These are phyloP conservation scores for Machimus atricapillus DNA, from an alignment of 2,888 invertebrate genomes.

Conservation along the genomic window DNA sequence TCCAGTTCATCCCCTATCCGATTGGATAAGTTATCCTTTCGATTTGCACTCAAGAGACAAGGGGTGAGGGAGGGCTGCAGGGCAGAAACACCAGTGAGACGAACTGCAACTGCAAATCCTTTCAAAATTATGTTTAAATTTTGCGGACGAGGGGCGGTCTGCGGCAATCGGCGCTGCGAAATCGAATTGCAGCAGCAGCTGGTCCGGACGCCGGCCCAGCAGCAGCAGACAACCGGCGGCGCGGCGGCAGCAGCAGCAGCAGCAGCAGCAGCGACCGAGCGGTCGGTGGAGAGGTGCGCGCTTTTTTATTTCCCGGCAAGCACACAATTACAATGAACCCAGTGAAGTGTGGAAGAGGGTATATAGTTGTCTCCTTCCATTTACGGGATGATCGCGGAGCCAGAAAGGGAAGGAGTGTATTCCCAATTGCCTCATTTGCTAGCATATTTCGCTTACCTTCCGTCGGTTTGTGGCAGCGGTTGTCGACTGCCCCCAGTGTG, in stretches of 20 bases:
- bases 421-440: neutral
- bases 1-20: neutral
- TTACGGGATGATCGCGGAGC: fast-evolving
- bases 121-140: too few relatives aligned
- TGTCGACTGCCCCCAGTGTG: neutral
- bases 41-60: neutral
- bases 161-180: neutral
- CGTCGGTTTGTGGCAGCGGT: neutral
- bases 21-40: neutral
- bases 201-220: too few relatives aligned
- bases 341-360: neutral
- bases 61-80: neutral
- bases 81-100: neutral
- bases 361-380: neutral
- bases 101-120: neutral
- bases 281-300: neutral
- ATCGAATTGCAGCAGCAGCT: neutral
- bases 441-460: neutral
- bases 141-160: neutral
- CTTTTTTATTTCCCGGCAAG: neutral
- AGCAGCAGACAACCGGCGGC: neutral
- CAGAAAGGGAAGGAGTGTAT: neutral
- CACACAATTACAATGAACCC: neutral
- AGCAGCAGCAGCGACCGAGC: neutral
- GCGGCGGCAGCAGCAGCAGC: too few relatives aligned